phyloP scores from a whole-genome alignment of 2,113 vertebrate genomes.

The Hypocryptadius cinnamomeus region DNA sequence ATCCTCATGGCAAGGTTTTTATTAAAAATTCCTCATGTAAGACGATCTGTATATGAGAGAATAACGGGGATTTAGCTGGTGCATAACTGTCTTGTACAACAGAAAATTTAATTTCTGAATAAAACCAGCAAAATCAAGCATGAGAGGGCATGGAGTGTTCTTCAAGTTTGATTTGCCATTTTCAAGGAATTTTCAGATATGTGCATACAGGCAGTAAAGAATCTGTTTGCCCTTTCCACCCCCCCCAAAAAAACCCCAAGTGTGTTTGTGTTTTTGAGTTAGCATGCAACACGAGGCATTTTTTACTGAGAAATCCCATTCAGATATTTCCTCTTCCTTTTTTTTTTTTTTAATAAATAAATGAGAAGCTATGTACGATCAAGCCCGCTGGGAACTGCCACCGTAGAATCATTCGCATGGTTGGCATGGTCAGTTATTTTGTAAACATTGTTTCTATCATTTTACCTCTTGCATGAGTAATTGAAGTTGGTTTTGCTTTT shows the following conservation, averaged over 20 bases:
- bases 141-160: neutral
- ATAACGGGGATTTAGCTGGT: neutral
- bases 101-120: neutral
- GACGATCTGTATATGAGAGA: neutral
- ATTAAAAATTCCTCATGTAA: neutral
- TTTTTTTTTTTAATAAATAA: neutral
- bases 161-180: neutral
- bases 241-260: no score
- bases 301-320: neutral
- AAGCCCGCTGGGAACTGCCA: neutral
- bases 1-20: neutral
- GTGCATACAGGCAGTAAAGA: neutral
- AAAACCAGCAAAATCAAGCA: neutral
- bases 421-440: neutral
- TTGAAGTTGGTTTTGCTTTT: neutral
- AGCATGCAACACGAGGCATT: neutral
- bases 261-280: neutral
- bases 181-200: neutral
- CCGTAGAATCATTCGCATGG: neutral
- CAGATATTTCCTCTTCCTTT: neutral
- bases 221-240: neutral
- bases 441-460: neutral
- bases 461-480: neutral
- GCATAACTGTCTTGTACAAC: neutral
- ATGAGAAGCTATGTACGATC: neutral